These are phyloP conservation scores for Dicrurus megarhynchus DNA, from an alignment of 2,113 vertebrate genomes.

Conservation along the genomic window DNA sequence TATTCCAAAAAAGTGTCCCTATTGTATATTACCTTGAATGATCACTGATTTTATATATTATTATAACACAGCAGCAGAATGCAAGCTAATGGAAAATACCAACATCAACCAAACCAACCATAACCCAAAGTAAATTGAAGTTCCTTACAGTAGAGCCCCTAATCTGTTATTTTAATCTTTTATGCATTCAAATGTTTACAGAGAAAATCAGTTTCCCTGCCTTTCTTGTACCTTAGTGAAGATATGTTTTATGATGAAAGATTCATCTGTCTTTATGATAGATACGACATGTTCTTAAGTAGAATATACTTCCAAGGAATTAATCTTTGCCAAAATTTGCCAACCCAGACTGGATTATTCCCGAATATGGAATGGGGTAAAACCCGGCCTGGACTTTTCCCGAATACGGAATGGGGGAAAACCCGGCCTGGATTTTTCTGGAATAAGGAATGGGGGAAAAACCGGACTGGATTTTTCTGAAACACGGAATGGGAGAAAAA, in stretches of 20 bases:
- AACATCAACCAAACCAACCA: background rate
- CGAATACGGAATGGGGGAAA: background rate
- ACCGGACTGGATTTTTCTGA: background rate
- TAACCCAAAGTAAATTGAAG: conserved; percentile 28
- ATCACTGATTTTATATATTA: background rate
- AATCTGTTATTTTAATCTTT: conserved; percentile 22
- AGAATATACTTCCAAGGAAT: background rate
- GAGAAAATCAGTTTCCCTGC: conserved; percentile 4
- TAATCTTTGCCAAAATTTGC: conserved; percentile 28
- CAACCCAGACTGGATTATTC: background rate
- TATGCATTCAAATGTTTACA: conserved; percentile 11
- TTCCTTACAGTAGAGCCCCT: background rate
- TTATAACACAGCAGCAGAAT: background rate
- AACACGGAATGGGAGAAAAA: background rate
- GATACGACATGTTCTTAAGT: background rate
- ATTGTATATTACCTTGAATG: background rate
- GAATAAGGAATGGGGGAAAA: too few species aligned
- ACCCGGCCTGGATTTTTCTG: too few species aligned
- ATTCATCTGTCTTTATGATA: background rate
- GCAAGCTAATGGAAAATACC: conserved; percentile 9
- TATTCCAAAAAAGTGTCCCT: background rate
- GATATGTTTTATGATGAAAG: background rate
- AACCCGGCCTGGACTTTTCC: background rate
- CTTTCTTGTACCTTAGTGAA: conserved; percentile 46
- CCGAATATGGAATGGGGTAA: background rate